Evolutionary conservation across 2,888 invertebrate species (phyloP), one percentile per base, ranked within the genome.

Genomic region (Melanchra persicariae): DNA sequence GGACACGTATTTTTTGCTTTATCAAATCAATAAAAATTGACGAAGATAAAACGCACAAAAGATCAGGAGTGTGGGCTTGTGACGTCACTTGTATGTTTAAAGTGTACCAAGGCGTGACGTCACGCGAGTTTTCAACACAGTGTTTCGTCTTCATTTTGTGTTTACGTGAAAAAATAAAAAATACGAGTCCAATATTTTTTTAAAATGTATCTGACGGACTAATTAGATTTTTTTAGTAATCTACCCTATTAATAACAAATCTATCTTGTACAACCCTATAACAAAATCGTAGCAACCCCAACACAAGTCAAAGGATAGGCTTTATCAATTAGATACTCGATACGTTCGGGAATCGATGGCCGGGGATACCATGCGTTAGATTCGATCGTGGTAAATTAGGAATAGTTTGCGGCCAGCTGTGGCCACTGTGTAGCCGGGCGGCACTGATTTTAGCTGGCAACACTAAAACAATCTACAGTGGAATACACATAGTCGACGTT

Each of bases 381-480:
- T 54, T 43, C 52, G 34, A 59, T 63, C 71, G 54, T 30, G 43
- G 59, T 59, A 54, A 49, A 77, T 54, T 43, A 77, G 58, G 43
- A 70, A 70, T 45, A 77, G 63, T 77, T 63, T 75, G 58, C 4
- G 52, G 63, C 17, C 22, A 54, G 60, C 26, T 60, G 55, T 19
- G 55, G 54, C 19, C 43, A 49, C 54, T 22, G 54, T 26, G 67
- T n/a, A n/a, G 75, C 47, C 3, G 43, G 49, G 26, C 26, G n/a
- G 43, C 43, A 63, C 52, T 63, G 52, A 58, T 66, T 78, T 52
- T 57, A 78, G 49, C 61, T n/a, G 26, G 49, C 73, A 52, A 58
- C 57, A 52, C 22, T 17, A 47, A 19, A 57, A 47, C 22, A 17
- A 52, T 19, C n/a, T 52, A 58, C 55, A 55, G 15, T n/a, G 26